phyloP scores from a whole-genome alignment of 2,113 vertebrate genomes.

The Crocuta crocuta region DNA sequence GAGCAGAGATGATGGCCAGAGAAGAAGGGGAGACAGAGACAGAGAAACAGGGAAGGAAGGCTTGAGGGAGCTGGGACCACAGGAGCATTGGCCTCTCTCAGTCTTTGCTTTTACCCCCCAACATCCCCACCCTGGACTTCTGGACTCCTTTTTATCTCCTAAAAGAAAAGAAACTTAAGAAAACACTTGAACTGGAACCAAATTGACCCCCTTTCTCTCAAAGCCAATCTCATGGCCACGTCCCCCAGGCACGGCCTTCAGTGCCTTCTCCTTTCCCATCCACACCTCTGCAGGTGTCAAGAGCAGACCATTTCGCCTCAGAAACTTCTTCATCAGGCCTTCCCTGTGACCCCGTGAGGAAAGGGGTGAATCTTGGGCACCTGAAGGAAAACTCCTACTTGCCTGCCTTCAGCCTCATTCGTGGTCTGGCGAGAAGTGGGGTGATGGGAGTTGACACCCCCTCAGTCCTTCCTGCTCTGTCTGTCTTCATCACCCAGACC shows the following conservation, averaged over 20 bases:
- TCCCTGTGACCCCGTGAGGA: neutral
- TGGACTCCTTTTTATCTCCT: neutral
- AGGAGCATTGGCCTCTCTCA: neutral
- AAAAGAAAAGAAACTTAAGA: slow-evolving; percentile 5
- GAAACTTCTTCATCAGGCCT: neutral
- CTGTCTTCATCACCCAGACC: neutral
- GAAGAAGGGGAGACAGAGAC: neutral
- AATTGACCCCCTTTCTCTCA: neutral
- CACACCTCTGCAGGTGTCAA: neutral
- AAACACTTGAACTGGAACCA: neutral
- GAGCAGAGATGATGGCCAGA: neutral
- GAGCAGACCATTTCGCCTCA: neutral
- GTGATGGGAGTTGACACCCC: too few species aligned
- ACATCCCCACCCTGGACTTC: neutral
- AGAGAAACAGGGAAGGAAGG: neutral
- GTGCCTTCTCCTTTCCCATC: neutral
- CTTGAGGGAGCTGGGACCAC: neutral
- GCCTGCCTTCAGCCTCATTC: neutral
- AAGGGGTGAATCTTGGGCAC: neutral
- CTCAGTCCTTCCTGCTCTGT: neutral
- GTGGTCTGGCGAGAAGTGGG: too few species aligned
- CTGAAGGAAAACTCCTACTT: neutral
- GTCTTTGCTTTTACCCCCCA: neutral
- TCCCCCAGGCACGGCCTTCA: neutral
- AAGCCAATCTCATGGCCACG: neutral